Conservation (phyloP, 2,888 invertebrate species). For the Orchestes rusci region DNA sequence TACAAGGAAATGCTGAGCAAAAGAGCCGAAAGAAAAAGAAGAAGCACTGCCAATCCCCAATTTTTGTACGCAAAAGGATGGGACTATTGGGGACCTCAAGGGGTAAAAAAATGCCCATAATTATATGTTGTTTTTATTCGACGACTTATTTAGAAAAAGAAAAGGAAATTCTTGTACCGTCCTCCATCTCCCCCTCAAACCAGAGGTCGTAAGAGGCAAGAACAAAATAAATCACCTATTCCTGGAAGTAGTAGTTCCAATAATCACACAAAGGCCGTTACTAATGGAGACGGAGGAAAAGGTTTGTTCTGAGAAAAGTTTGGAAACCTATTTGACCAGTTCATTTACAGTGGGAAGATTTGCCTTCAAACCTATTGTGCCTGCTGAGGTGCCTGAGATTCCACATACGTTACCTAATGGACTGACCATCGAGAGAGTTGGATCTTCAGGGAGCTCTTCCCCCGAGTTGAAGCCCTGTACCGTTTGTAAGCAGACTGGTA, state of each 20-base stretch:
- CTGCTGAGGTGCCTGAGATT: no score
- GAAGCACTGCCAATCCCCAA: conserved; percentile 51
- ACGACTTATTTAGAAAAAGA: neutral
- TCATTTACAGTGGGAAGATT: conserved; percentile 14
- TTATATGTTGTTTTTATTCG: neutral
- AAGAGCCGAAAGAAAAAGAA: conserved; percentile 47
- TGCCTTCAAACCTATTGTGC: conserved; percentile 7
- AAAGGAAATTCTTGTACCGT: conserved; percentile 41
- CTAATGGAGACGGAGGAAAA: neutral
- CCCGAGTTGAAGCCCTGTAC: conserved; percentile 43
- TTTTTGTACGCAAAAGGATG: conserved; percentile 47
- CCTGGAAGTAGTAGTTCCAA: no score
- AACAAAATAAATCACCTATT: conserved; percentile 17
- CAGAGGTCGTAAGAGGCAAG: conserved; percentile 42
- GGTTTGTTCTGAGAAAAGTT: no score
- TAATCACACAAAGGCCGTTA: no score
- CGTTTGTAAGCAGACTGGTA: conserved; percentile 47
- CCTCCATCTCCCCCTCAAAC: conserved; percentile 47
- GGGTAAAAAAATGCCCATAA: neutral
- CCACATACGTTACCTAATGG: conserved; percentile 49
- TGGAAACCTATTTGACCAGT: neutral
- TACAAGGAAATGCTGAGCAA: conserved; percentile 47
- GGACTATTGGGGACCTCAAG: conserved; percentile 32
- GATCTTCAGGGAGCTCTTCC: conserved; percentile 38
- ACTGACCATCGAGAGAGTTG: conserved; percentile 48